Percentiles rank a stretch among this genome's conserved stretches.
Conservation (phyloP, 2,113 vertebrate species). For the Prolemur simus region DNA sequence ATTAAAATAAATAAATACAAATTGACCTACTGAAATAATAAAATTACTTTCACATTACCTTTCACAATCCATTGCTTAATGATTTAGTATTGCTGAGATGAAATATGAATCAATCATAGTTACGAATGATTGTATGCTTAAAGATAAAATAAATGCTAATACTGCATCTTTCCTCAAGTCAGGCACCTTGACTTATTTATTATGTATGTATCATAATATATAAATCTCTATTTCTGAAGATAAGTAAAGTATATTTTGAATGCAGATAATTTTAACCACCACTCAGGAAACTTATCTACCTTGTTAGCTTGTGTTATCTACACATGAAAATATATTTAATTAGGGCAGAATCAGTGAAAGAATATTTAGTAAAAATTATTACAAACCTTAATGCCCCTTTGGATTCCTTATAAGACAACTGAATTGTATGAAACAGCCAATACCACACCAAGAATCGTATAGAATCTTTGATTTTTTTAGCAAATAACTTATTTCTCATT, state of each 20-base stretch:
- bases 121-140: not conserved
- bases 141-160: not conserved
- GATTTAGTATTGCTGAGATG: not conserved
- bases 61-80: not conserved
- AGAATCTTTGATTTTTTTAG: not conserved
- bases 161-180: not conserved
- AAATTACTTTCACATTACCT: not conserved
- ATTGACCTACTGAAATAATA: not conserved
- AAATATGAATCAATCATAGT: not conserved
- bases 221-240: not conserved
- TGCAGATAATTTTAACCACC: not conserved
- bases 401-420: not conserved
- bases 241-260: not conserved
- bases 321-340: not conserved
- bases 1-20: not conserved
- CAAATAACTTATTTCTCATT: slow-evolving; percentile 49
- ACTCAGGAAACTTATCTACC: not conserved
- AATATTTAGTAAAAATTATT: not conserved
- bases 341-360: not conserved
- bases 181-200: not conserved
- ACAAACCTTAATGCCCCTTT: not conserved
- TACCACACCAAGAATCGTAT: not conserved
- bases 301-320: not conserved
- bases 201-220: not conserved
- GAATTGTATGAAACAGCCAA: slow-evolving; percentile 32